Conservation (phyloP, 2,797 vertebrate genomes). For the Crocodylus rhombifer region DNA sequence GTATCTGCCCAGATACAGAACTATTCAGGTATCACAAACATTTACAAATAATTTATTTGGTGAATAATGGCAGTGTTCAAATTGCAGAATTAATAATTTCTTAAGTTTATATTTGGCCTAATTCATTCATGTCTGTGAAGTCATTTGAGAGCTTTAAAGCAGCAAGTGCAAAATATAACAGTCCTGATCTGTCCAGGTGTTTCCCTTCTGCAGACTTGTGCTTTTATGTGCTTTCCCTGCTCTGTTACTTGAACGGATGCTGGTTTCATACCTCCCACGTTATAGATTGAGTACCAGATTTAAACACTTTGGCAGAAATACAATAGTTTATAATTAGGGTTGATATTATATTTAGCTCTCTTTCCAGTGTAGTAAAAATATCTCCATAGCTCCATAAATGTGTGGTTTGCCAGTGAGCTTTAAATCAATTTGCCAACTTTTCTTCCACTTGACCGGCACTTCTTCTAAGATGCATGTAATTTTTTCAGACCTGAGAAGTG, state of each 20-base stretch:
- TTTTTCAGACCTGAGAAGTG: not conserved
- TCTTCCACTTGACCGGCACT: not conserved
- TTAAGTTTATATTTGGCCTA: not conserved
- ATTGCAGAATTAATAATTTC: not conserved
- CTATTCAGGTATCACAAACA: not conserved
- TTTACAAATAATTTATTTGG: not conserved
- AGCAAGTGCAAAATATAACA: not conserved
- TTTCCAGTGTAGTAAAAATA: slow-evolving; percentile 14
- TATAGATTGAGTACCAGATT: too few species aligned
- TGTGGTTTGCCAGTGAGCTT: slow-evolving; percentile 15
- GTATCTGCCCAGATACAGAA: not conserved
- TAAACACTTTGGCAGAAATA: not conserved
- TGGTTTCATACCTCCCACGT: not conserved
- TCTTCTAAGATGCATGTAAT: not conserved
- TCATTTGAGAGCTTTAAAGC: not conserved
- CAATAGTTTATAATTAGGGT: slow-evolving; percentile 7
- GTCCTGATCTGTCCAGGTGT: not conserved
- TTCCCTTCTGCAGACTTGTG: not conserved
- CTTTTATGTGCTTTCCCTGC: not conserved
- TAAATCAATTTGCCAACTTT: slow-evolving; percentile 19
- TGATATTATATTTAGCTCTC: not conserved
- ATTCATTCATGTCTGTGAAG: not conserved
- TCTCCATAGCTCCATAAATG: not conserved
- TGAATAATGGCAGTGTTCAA: not conserved
- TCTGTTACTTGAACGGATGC: not conserved